Evolutionary conservation across 2,888 invertebrate species (phyloP).

Genomic region (Stenodema calcarata): DNA sequence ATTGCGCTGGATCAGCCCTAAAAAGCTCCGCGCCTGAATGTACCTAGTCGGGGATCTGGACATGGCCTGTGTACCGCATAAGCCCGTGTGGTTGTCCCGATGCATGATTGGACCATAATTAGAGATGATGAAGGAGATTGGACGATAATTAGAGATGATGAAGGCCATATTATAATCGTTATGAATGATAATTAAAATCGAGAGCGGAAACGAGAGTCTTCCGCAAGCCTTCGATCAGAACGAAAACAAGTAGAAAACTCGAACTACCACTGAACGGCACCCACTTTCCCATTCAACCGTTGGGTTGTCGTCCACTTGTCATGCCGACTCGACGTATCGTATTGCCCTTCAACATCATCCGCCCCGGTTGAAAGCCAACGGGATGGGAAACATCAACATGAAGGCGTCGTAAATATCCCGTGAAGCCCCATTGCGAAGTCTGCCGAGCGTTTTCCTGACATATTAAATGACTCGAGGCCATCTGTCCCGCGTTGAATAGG

Average conservation of each 20-base stretch:
- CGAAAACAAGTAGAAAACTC: no score
- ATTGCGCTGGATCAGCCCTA: no score
- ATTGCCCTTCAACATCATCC: background rate
- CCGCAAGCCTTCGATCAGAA: background rate
- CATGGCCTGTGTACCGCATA: no score
- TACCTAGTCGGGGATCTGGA: no score
- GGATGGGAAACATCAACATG: background rate
- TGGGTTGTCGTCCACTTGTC: constrained; percentile 11
- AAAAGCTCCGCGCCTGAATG: no score
- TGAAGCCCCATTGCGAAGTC: background rate
- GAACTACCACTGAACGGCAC: background rate
- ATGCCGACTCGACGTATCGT: background rate
- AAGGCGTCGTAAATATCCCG: background rate
- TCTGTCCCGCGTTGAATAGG: background rate
- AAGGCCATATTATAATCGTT: no score
- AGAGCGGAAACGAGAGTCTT: background rate
- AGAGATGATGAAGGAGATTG: no score
- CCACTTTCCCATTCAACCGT: background rate
- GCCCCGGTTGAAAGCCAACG: background rate
- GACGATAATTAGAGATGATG: no score
- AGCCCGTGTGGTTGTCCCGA: no score
- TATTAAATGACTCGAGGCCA: constrained; percentile 21
- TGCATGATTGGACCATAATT: no score
- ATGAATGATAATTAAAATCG: no score
- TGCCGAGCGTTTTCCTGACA: background rate